Base-by-base conservation (phyloP, 2,113 vertebrate species). In the Alaudala cheleensis region DNA sequence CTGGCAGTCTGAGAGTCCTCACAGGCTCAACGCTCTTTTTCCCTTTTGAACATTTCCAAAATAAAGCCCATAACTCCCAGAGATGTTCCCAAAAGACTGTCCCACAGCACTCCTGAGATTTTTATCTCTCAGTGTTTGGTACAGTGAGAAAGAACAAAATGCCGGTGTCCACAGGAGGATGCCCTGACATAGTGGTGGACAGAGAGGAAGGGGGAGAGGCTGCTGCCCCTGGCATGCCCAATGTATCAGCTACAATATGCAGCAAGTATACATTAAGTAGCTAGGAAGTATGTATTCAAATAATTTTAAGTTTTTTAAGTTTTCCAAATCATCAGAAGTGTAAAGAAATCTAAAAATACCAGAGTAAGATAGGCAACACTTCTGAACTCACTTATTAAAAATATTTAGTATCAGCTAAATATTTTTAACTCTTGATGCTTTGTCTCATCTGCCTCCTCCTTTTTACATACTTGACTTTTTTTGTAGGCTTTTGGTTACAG, bases 311-410 rank as follows among this genome's bases (percentile, higher is more conserved):
- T 49, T 86, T 60, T 54, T 15, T 26, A 49, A 49, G 24, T 58
- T 81, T 83, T 45, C 10, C 39, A 61, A 29, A 50, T 45, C 16
- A 14, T 47, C 28, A 77, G 56, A 81, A 79, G n/a, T 54, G 23
- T 87, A 74, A 89, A 73, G 51, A 91, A 86, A 73, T n/a, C 20
- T 70, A 83, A 92, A 94, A 91, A 44, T 81, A 66, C 66, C 57
- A 12, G 37, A 42, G 14, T 40, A 73, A 86, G 25, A 81, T 45
- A 67, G 19, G 37, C 31, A 88, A 73, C 5, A 44, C 7, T 73
- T 92, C 60, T 79, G 56, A 81, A 74, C 49, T 50, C 33, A 15
- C 45, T 86, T 58, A 58, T 83, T 29, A 2, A 11, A 78, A 39
- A 58, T 81, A 71, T 54, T 86, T 88, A 33, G 6, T 84, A 64